Percentiles rank a stretch among this genome's conserved stretches.
These are phyloP conservation scores for Charadrius vociferus DNA, from an alignment of 2,113 vertebrate genomes.

Conservation along the genomic window DNA sequence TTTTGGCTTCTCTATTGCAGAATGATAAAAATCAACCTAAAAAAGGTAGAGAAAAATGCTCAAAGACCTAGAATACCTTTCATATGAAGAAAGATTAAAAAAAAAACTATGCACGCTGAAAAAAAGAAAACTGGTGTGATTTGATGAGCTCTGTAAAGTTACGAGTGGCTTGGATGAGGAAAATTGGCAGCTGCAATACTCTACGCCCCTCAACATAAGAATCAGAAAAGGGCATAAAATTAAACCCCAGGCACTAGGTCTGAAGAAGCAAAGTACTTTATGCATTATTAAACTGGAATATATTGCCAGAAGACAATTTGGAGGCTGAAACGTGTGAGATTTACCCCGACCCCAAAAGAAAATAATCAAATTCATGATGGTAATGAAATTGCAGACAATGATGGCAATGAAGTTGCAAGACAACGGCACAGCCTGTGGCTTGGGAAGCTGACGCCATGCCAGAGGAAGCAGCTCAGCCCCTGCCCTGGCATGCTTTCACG, in stretches of 20 bases:
- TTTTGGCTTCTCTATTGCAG: neutral
- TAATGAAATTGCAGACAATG: neutral
- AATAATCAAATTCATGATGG: neutral
- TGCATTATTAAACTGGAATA: neutral
- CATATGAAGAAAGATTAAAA: neutral
- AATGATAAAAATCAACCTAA: neutral
- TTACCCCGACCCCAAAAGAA: rapidly evolving
- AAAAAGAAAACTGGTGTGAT: neutral
- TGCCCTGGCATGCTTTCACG: neutral
- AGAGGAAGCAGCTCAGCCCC: neutral
- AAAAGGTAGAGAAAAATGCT: neutral
- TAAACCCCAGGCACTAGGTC: neutral
- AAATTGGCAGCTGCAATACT: neutral
- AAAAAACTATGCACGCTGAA: neutral
- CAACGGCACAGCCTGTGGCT: neutral
- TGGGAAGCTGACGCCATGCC: neutral
- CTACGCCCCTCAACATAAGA: no score
- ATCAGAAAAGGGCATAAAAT: neutral
- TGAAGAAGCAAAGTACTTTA: neutral
- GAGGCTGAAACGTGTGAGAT: neutral
- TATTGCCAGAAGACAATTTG: neutral
- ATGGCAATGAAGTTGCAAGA: neutral
- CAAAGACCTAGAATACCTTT: neutral
- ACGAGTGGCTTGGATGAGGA: neutral
- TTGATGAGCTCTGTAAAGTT: neutral